Evolutionary conservation across 2,888 invertebrate genomes (phyloP), one percentile per base, ranked within the genome.

Genomic region (Alitta virens): DNA sequence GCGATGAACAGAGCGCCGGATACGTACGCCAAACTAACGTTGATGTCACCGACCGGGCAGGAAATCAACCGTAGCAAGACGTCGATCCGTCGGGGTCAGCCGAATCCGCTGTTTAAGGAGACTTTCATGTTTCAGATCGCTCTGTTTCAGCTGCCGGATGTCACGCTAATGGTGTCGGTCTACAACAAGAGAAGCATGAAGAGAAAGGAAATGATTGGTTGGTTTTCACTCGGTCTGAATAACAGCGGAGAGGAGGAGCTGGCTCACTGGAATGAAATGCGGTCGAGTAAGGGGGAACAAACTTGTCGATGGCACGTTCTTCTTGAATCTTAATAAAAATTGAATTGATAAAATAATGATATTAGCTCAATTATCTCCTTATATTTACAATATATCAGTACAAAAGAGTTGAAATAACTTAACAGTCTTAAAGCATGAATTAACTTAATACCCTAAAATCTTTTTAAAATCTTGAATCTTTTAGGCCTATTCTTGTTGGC

Each of bases 121-220:
- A 92, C 93, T 2, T 96, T 96, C 81, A 90, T 95, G 84, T 96
- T 95, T 84, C 95, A 95, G 87, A 94, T 96, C 77, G 93, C 96
- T 46, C 86, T 95, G 70, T 96, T 95, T 82, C 96, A 96, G 85
- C 85, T 96, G 66, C 92, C 90, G 49, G 96, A 96, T 77, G 95
- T 96, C 59, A 96, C 95, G 1, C 86, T 96, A 69, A 93, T 95
- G 90, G 88, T 94, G 68, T 92, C 94, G 0, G 92, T 95, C 62
- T 95, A 95, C 86, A 89, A 89, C 77, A 91, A 94, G 80, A 90
- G 92, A 68, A 90, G 94, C 72, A 92, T 94, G 80, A 96, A 95
- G 80, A 90, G 92, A 71, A 92, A 95, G 78, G 95, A 96, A 83
- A 92, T 95, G 91, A 91, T 96, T 71, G 96, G 96, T 65, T 96